Conservation (phyloP, 2,888 invertebrate species). For the Tinea semifulvella region DNA sequence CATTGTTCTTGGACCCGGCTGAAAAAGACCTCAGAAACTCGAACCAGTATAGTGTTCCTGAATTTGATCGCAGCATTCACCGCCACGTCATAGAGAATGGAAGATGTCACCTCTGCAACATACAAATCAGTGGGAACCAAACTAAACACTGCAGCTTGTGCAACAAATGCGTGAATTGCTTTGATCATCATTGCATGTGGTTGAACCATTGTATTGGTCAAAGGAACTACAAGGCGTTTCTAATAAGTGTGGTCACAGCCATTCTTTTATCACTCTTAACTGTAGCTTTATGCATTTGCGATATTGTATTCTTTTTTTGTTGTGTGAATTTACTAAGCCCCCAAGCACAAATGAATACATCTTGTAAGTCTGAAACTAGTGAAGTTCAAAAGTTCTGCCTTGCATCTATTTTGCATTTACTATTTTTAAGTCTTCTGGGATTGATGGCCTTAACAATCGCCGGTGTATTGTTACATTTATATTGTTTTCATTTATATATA, state of each 20-base stretch:
- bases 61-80: slow-evolving; percentile 88
- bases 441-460: slow-evolving; percentile 78
- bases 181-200: slow-evolving; percentile 99
- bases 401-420: slow-evolving; percentile 41
- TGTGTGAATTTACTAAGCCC: slow-evolving; percentile 67
- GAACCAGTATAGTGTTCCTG: slow-evolving; percentile 73
- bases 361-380: slow-evolving; percentile 32
- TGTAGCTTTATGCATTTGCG: slow-evolving; percentile 73
- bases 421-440: slow-evolving; percentile 66
- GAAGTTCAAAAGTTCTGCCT: slow-evolving; percentile 32
- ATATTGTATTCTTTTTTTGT: slow-evolving; percentile 72
- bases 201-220: slow-evolving; percentile 96
- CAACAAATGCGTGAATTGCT: slow-evolving; percentile 95
- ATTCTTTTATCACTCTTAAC: slow-evolving; percentile 76
- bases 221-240: slow-evolving; percentile 87
- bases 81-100: slow-evolving; percentile 96
- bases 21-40: slow-evolving; percentile 78
- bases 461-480: slow-evolving; percentile 81
- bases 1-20: slow-evolving; percentile 88
- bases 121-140: slow-evolving; percentile 75
- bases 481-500: slow-evolving; percentile 90
- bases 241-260: slow-evolving; percentile 82
- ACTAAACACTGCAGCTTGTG: slow-evolving; percentile 97
- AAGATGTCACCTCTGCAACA: slow-evolving; percentile 91
- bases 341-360: slow-evolving; percentile 57